Evolutionary conservation across 2,113 vertebrate species (phyloP).

Genomic region (Tenrec ecaudatus): DNA sequence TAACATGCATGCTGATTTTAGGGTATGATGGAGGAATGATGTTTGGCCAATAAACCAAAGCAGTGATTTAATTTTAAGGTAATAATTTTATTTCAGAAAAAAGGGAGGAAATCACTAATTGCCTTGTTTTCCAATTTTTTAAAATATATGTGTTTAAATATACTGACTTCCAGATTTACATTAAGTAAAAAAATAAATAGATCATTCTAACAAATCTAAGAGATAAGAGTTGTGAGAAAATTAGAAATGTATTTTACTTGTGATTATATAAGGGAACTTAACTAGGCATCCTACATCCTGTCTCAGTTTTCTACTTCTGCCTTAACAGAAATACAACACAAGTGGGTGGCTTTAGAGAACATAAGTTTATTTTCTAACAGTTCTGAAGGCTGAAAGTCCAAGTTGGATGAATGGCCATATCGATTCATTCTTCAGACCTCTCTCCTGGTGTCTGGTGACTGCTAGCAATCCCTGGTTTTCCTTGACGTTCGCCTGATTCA

Average conservation of each 20-base stretch:
- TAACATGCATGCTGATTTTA: not conserved
- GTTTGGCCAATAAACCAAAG: not conserved
- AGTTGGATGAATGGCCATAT: not conserved
- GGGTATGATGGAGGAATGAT: not conserved
- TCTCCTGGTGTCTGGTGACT: not conserved
- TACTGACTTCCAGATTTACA: not conserved
- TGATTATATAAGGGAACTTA: not conserved
- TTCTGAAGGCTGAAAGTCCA: not conserved
- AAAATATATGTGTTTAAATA: conserved; percentile 10
- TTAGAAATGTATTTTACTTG: not conserved
- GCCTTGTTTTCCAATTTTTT: not conserved
- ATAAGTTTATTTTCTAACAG: not conserved
- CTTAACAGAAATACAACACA: not conserved
- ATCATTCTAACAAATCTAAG: not conserved
- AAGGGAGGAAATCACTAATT: not conserved
- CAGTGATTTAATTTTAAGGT: not conserved
- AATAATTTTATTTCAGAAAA: not conserved
- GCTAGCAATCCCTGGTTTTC: not conserved
- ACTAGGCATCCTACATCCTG: not conserved
- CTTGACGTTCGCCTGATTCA: not conserved
- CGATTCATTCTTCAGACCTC: not conserved
- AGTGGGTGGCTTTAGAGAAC: not conserved
- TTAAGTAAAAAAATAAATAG: not conserved
- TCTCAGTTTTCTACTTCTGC: not conserved
- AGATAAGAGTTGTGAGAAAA: no score